Base-by-base conservation (phyloP, 1,140 invertebrate species). In the Sitodiplosis mosellana region DNA sequence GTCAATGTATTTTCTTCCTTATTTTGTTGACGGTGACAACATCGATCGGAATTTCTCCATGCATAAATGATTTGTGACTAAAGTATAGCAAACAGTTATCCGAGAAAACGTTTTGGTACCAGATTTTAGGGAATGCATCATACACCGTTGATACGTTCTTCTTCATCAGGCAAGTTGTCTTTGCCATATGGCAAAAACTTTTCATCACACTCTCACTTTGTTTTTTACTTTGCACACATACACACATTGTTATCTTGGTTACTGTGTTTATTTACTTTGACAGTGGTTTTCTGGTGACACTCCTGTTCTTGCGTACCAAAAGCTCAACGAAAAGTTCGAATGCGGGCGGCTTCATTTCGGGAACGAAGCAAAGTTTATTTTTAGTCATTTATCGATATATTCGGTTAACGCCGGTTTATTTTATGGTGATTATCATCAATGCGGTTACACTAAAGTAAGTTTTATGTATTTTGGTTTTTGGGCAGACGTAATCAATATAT, bases 141-240 rank as follows among this genome's bases (percentile, higher is more conserved):
- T 87, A 88, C 59, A 87, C 87, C 36, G 88, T 92, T 15, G 87
- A 91, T 61, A 85, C 86, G 6, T 93, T 92, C 69, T 92, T 93
- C 67, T 85, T 89, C 59, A 87, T 88, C 53, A 87, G 82, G 81
- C 78, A 59, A 18, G 3, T 40, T 15, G n/a, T n/a, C n/a, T n/a
- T n/a, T n/a, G n/a, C n/a, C n/a, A n/a, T n/a, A n/a, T n/a, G n/a
- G n/a, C n/a, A n/a, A n/a, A n/a, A n/a, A n/a, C n/a, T n/a, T n/a
- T n/a, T n/a, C n/a, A n/a, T n/a, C n/a, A n/a, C n/a, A n/a, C n/a
- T n/a, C n/a, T n/a, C n/a, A n/a, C n/a, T n/a, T n/a, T n/a, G n/a
- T n/a, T n/a, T n/a, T n/a, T n/a, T n/a, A n/a, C n/a, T n/a, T n/a
- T n/a, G n/a, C n/a, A n/a, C n/a, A n/a, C n/a, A n/a, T n/a, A n/a